Evolutionary conservation across 1,140 invertebrate species (phyloP).

Genomic region (Bombus fervidus): DNA sequence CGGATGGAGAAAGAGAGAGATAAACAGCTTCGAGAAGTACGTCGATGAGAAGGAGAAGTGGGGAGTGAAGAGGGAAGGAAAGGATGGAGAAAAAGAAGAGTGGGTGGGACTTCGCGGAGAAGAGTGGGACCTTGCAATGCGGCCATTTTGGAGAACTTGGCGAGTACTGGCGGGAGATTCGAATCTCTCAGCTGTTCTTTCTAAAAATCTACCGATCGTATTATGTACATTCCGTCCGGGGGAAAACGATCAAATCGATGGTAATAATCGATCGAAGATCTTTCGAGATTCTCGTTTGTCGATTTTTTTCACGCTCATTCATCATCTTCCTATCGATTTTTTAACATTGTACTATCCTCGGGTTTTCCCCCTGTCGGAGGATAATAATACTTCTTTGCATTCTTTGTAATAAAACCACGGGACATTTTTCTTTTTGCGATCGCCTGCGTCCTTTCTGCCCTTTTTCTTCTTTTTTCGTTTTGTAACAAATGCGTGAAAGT

Average conservation of each 20-base stretch:
- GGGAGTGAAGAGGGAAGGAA: neutral
- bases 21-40: neutral
- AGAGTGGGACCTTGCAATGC: conserved; percentile 32
- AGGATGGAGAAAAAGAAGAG: conserved; percentile 32
- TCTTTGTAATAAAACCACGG: conserved; percentile 13
- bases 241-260: neutral
- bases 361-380: neutral
- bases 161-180: conserved; percentile 67
- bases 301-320: neutral
- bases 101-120: conserved; percentile 39
- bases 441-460: neutral
- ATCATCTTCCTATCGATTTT: neutral
- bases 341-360: neutral
- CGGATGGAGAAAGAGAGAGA: neutral
- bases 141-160: conserved; percentile 75
- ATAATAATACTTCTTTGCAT: conserved; percentile 24
- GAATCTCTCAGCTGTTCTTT: conserved; percentile 40
- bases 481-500: conserved; percentile 3
- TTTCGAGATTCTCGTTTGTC: neutral
- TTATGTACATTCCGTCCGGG: neutral
- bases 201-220: neutral
- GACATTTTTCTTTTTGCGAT: neutral
- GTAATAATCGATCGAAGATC: neutral
- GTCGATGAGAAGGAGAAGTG: neutral
- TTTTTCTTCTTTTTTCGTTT: neutral